phyloP scores from a whole-genome alignment of 2,797 vertebrate genomes.

The Oophaga sylvatica region DNA sequence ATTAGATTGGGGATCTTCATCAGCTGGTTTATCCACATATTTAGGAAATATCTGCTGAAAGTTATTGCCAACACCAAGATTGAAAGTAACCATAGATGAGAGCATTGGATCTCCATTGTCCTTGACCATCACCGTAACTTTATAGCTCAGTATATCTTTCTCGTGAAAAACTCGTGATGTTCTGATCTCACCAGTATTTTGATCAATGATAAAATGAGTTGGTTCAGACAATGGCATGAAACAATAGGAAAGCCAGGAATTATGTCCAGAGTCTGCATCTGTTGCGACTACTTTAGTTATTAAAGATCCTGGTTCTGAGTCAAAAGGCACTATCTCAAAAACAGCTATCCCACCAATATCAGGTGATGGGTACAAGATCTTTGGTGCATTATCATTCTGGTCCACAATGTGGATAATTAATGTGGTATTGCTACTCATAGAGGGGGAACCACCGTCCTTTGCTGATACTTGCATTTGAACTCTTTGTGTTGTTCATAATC shows the following conservation, averaged over 20 bases:
- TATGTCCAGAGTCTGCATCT: conserved; percentile 71
- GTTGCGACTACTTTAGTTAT: conserved; percentile 63
- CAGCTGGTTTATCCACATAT: conserved; percentile 66
- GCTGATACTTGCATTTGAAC: conserved; percentile 46
- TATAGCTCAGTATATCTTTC: conserved; percentile 61
- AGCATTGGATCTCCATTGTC: conserved; percentile 67
- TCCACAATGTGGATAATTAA: conserved; percentile 49
- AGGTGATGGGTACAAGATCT: conserved; percentile 45
- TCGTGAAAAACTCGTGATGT: conserved; percentile 62
- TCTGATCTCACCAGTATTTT: conserved; percentile 67
- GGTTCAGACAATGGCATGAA: conserved; percentile 60
- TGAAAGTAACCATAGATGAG: conserved; percentile 63
- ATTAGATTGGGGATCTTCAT: conserved; percentile 58
- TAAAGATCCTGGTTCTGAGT: conserved; percentile 36
- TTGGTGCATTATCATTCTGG: conserved; percentile 60
- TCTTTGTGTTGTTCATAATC: conserved; percentile 57
- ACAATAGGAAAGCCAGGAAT: conserved; percentile 61
- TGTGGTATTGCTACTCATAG: conserved; percentile 43
- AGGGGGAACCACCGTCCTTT: conserved; percentile 48
- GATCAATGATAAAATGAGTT: conserved; percentile 60
- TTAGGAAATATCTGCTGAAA: conserved; percentile 66
- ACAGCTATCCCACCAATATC: conserved; percentile 11
- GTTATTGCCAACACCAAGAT: conserved; percentile 62
- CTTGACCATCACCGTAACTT: conserved; percentile 60
- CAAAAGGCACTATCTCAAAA: conserved; percentile 50